Conservation (phyloP, 2,113 vertebrate species). For the Bufo gargarizans region DNA sequence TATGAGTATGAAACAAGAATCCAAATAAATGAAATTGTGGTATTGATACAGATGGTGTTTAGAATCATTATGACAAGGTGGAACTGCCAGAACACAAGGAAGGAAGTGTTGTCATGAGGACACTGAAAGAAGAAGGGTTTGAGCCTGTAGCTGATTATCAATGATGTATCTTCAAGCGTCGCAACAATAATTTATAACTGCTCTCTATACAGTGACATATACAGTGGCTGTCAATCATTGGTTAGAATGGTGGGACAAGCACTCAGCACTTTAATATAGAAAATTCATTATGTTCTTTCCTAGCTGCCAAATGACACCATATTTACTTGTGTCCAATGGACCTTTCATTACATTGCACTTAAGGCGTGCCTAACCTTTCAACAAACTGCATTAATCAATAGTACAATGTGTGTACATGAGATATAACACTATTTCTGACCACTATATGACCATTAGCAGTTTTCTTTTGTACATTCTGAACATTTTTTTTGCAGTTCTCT, state of each 20-base stretch:
- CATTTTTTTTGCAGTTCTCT: too few species aligned
- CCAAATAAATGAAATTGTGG: not conserved
- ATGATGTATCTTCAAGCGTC: not conserved
- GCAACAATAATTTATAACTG: not conserved
- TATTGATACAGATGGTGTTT: not conserved
- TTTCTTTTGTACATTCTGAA: too few species aligned
- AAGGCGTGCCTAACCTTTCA: too few species aligned
- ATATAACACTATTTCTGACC: too few species aligned
- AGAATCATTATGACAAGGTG: not conserved
- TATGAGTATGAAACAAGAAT: conserved; percentile 12
- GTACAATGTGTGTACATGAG: too few species aligned
- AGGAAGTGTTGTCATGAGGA: too few species aligned
- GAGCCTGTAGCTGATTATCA: not conserved
- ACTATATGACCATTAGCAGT: too few species aligned
- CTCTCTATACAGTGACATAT: not conserved
- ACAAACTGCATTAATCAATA: too few species aligned
- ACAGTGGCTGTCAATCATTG: not conserved
- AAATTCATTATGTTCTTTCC: not conserved
- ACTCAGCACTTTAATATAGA: too few species aligned
- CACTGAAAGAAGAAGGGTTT: too few species aligned
- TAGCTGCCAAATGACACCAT: not conserved
- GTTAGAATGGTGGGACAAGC: not conserved
- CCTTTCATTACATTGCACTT: not conserved
- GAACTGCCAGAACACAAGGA: not conserved
- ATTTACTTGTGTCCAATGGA: not conserved